Base-by-base conservation (phyloP, 2,113 vertebrate genomes). In the Xiphophorus maculatus region DNA sequence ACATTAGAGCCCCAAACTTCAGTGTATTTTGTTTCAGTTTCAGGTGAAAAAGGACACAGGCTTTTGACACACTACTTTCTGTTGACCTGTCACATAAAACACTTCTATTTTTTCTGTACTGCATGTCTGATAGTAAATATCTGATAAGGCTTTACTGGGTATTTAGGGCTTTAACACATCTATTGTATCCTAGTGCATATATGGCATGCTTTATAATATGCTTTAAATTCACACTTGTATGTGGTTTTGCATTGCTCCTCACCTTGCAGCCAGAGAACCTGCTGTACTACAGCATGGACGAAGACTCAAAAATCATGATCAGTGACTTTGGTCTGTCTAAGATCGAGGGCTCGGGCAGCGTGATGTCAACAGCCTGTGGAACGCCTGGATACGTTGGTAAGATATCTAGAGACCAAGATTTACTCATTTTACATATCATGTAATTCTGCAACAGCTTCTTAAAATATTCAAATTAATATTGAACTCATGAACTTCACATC, bases 251-350 rank as follows among this genome's bases (percentile, higher is more conserved):
- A 1, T 19, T 28, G 12, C 13, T 67, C 37, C n/a, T 28, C 25
- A 25, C 61, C 27, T 25, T 25, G 0, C 65, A 99, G 97, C 98
- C 98, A 1, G 98, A 99, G 93, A 99, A 99, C 87, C 94, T 99
- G 90, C 94, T 99, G 15, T 99, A 99, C 87, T 96, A 98, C 93
- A 99, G 97, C 88, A 94, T 97, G 94, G 97, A 97, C 0, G 96
- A 98, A 86, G 97, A 99, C 91, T 98, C 98, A 77, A 99, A 98
- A 89, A 99, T 99, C 92, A 99, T 99, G 98, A 99, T 99, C 92
- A 99, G 97, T 0, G 97, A 99, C 91, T 99, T 99, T 0, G 98
- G 98, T 28, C 92, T 99, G 73, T 99, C 98, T 0, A 99, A 99
- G 94, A 98, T 99, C 0, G 97, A 99, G 87, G 96, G 95, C 63